These are phyloP conservation scores for Drosophila ercepeae DNA, from an alignment of 1,140 invertebrate species.

Conservation along the genomic window DNA sequence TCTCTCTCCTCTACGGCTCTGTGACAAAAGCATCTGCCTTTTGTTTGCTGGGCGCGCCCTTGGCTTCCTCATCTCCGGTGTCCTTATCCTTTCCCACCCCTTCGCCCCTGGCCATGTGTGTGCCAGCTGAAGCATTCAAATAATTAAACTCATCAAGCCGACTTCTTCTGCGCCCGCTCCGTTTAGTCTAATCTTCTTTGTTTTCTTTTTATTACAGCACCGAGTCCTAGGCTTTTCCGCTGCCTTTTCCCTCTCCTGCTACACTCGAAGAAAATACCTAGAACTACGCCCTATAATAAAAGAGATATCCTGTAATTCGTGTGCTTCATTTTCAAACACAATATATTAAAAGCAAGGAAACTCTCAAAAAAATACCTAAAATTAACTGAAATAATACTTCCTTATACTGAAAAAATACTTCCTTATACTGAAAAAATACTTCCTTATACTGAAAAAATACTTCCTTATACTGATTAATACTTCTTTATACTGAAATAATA, in stretches of 20 bases:
- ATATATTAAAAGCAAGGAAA: too few species aligned
- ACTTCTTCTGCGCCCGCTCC: conserved; percentile 23
- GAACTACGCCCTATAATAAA: too few species aligned
- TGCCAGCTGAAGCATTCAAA: conserved; percentile 73
- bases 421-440: too few species aligned
- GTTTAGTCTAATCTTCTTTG: conserved; percentile 73
- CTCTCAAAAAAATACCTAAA: too few species aligned
- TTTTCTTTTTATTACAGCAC: conserved; percentile 68
- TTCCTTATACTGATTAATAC: too few species aligned
- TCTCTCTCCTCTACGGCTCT: conserved; percentile 21
- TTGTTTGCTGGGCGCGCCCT: conserved; percentile 68
- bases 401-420: too few species aligned
- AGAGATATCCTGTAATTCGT: too few species aligned
- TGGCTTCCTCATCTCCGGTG: conserved; percentile 31
- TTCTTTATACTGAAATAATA: too few species aligned
- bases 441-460: too few species aligned
- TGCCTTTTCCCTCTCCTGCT: background rate
- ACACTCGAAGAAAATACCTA: background rate
- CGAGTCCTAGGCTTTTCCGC: conserved; percentile 36
- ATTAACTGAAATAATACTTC: too few species aligned
- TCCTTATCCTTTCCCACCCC: background rate
- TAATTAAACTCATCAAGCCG: conserved; percentile 79
- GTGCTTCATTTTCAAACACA: too few species aligned
- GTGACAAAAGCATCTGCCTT: conserved; percentile 79
- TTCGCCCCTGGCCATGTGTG: conserved; percentile 11